Evolutionary conservation across 2,888 invertebrate species (phyloP), one percentile per base, ranked within the genome.

Genomic region (Portevinia maculata): DNA sequence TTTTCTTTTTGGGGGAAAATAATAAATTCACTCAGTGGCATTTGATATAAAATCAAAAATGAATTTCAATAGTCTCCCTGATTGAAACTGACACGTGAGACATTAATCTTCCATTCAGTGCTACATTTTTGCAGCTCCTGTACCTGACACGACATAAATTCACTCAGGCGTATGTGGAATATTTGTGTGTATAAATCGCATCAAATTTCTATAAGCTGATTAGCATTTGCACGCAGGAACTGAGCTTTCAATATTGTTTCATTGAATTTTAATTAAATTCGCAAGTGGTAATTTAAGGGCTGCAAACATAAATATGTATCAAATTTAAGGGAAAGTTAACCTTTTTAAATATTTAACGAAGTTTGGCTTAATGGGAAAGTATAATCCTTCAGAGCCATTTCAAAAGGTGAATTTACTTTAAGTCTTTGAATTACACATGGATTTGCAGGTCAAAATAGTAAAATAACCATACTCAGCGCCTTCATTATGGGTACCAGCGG

Each of bases 301-400:
- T 3, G 5, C 15, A 3, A n/a, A 3, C 3, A 39, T 55, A 24
- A 55, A 24, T 39, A 9, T 1, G 24, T 7, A 30, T n/a, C n/a
- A n/a, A n/a, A n/a, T n/a, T n/a, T n/a, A n/a, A n/a, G n/a, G n/a
- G n/a, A 19, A 1, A 15, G 7, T 48, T 7, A n/a, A 8, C 4
- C 57, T 59, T 19, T 30, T 41, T 17, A 41, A 59, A 59, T 59
- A 59, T 41, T 41, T 59, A 59, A 59, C 17, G 30, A 17, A 15
- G 6, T 41, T 28, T 11, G 9, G 7, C 15, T 41, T 41, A 44
- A 44, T 44, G 41, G 28, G 24, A 59, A n/a, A 59, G 30, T 44
- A 28, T 17, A 15, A 15, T 24, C 13, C 13, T 15, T 17, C 9
- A 7, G 28, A 30, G 15, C 4, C n/a, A 8, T 19, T 37, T 37